Evolutionary conservation across 2,888 invertebrate species (phyloP).

Genomic region (Lamproptera curius): DNA sequence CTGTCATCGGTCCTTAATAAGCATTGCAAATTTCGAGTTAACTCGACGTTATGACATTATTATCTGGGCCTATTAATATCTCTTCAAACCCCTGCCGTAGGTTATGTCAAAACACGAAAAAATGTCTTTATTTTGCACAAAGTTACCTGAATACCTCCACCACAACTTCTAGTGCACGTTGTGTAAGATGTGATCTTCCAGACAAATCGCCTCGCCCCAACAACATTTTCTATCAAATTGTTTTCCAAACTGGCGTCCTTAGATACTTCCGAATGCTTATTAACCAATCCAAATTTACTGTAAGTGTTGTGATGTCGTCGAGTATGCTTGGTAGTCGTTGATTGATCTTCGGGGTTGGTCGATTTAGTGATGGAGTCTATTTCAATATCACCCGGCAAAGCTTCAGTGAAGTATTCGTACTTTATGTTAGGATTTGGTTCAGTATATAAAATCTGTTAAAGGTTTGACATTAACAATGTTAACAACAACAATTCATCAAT

Average conservation of each 20-base stretch:
- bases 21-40: no score
- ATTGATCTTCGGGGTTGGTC: constrained; percentile 38
- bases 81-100: no score
- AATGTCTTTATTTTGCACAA: no score
- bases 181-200: constrained; percentile 90
- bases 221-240: constrained; percentile 52
- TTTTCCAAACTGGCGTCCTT: constrained; percentile 36
- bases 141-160: constrained; percentile 86
- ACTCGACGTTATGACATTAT: no score
- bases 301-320: constrained; percentile 57
- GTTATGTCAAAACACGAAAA: no score
- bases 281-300: constrained; percentile 31
- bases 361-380: constrained; percentile 44
- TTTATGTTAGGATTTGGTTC: constrained; percentile 92
- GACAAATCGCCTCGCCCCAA: constrained; percentile 73
- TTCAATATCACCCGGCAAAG: constrained; percentile 64
- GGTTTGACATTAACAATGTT: constrained; percentile 1
- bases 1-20: no score
- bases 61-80: no score
- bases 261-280: constrained; percentile 37
- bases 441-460: constrained; percentile 85
- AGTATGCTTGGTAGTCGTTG: constrained; percentile 51
- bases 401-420: constrained; percentile 91
- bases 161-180: constrained; percentile 89
- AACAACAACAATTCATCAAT: no score